Conservation (phyloP, 2,888 invertebrate genomes). For the Pristionchus arcanus region DNA sequence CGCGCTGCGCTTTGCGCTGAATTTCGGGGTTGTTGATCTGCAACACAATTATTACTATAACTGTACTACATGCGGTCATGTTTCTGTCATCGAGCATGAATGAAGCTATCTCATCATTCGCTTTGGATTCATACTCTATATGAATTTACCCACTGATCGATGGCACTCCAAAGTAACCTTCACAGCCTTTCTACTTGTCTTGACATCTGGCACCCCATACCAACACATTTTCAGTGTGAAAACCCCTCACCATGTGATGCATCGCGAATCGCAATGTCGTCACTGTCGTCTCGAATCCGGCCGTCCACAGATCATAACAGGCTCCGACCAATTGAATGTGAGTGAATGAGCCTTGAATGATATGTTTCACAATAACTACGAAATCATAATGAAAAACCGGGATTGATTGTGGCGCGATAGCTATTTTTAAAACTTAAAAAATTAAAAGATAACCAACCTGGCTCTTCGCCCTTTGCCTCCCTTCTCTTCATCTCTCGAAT, state of each 20-base stretch:
- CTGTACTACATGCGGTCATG: not conserved
- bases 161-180: no score
- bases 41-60: not conserved
- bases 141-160: no score
- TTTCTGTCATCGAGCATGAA: not conserved
- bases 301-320: conserved; percentile 39
- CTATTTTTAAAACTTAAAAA: not conserved
- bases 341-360: not conserved
- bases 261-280: conserved; percentile 30
- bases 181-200: no score
- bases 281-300: conserved; percentile 33
- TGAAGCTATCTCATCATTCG: no score
- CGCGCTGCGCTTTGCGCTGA: not conserved
- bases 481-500: conserved; percentile 29
- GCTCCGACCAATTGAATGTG: not conserved
- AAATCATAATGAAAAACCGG: not conserved
- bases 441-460: not conserved
- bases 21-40: conserved; percentile 23
- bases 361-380: not conserved
- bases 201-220: no score
- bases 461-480: not conserved
- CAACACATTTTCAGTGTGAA: no score
- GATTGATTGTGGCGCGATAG: no score
- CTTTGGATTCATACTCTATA: no score
- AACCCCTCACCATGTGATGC: not conserved